These are phyloP conservation scores for Bagarius yarrelli DNA, from an alignment of 2,113 vertebrate species.

Conservation along the genomic window DNA sequence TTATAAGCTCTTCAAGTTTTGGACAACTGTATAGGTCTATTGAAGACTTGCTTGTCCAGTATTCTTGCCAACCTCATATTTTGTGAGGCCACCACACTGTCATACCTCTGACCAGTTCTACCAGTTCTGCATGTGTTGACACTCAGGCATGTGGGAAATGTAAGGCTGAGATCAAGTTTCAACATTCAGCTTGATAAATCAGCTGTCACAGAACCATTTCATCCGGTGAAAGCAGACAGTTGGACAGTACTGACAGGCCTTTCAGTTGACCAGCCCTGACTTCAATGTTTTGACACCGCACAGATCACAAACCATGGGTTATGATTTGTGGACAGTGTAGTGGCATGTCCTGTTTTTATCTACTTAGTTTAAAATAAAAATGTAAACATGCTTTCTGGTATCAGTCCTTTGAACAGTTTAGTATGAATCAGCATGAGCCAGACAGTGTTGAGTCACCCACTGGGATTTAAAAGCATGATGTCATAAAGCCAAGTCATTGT, in stretches of 20 bases:
- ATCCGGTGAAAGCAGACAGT: background rate
- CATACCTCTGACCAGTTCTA: constrained; percentile 23
- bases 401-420: constrained; percentile 16
- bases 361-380: background rate
- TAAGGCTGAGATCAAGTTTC: constrained; percentile 7
- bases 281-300: background rate
- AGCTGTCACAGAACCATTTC: constrained; percentile 22
- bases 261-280: constrained; percentile 25
- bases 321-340: background rate
- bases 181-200: constrained; percentile 9
- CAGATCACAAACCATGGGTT: background rate
- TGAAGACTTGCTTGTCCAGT: background rate
- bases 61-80: background rate
- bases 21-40: background rate
- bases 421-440: constrained; percentile 32
- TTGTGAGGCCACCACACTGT: background rate
- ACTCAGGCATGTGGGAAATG: constrained; percentile 11
- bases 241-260: constrained; percentile 11
- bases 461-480: constrained; percentile 37
- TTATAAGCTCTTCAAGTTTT: background rate
- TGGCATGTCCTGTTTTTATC: background rate
- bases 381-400: constrained; percentile 1
- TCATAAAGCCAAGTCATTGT: constrained; percentile 46
- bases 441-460: constrained; percentile 35
- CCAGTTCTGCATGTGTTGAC: constrained; percentile 9